Percentiles rank a stretch among this genome's conserved stretches.
phyloP scores from a whole-genome alignment of 2,888 invertebrate species.

The Agrotis exclamationis region DNA sequence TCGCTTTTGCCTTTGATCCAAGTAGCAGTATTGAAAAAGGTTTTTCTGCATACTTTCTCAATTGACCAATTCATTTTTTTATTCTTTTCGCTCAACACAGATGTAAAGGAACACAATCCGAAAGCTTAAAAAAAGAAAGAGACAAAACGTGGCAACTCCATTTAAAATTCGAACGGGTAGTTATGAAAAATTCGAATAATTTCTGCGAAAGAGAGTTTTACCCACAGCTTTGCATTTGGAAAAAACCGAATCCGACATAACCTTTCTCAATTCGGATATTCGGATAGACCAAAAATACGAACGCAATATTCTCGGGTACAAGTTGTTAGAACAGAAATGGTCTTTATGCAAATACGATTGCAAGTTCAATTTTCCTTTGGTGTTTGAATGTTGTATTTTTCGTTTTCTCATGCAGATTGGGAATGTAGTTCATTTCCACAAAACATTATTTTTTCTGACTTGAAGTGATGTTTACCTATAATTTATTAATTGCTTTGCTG shows the following conservation, averaged over 20 bases:
- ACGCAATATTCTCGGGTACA: neutral
- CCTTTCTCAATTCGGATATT: neutral
- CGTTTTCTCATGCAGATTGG: neutral
- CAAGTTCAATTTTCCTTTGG: constrained; percentile 14
- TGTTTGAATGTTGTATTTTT: constrained; percentile 7
- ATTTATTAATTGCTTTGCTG: too few relatives aligned
- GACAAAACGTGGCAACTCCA: neutral
- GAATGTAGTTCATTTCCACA: constrained; percentile 2
- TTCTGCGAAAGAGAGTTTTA: neutral
- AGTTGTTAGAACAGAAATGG: neutral
- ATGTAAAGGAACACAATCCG: neutral
- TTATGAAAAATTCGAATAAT: neutral
- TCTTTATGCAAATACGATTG: constrained; percentile 2
- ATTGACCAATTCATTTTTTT: neutral
- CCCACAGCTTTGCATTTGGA: neutral
- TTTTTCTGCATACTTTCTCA: neutral
- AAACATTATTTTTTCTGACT: too few relatives aligned
- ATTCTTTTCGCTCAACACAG: neutral
- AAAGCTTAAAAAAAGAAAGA: neutral
- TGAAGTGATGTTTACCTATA: too few relatives aligned
- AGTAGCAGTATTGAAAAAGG: too few relatives aligned
- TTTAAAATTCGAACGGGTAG: neutral
- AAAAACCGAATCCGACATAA: neutral
- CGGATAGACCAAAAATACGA: neutral
- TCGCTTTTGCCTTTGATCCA: neutral